Evolutionary conservation across 1,140 invertebrate genomes (phyloP), one percentile per base, ranked within the genome.

Genomic region (Microplitis demolitor): DNA sequence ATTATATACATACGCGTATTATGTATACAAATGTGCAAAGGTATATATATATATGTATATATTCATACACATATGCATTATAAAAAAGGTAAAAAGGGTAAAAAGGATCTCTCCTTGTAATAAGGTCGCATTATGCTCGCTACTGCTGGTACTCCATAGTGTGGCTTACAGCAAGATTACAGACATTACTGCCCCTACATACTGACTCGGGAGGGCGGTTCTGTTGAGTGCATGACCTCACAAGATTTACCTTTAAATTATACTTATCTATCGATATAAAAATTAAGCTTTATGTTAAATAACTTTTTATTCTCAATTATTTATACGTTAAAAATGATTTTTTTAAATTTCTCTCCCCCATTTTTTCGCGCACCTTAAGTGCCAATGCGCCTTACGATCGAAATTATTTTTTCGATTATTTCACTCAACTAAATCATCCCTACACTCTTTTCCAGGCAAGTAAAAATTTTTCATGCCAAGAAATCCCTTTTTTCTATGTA

Each of bases 41-140:
- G 5, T 54, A 16, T 14, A 54, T 24, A 54, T 24, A 24, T 24
- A 24, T 24, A 24, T 24, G 24, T 24, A 24, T 24, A 24, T 24
- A 24, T 24, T 2, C 24, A 24, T 24, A 4, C 8, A 39, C 37
- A 45, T 45, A 5, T 45, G 39, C 11, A 11, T 14, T 56, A 56
- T 39, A 64, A 31, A 33, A 33, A 61, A 4, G 62, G 31, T n/a
- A 34, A 64, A 11, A 14, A 24, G 6, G 31, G 34, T 16, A 62
- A 33, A 9, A 64, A 64, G 62, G 13, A 33, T 35, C 35, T 39
- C 64, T 54, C 37, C n/a, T 50, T 64, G 50, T 45, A 64, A 71
- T 63, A 73, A 73, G 71, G 71, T 73, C 71, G 61, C 71, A 51
- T 73, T 73, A 73, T 73, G 66, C 66, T 45, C 6, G 24, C 66